phyloP scores from a whole-genome alignment of 2,888 invertebrate genomes.

The Tipula helvola region DNA sequence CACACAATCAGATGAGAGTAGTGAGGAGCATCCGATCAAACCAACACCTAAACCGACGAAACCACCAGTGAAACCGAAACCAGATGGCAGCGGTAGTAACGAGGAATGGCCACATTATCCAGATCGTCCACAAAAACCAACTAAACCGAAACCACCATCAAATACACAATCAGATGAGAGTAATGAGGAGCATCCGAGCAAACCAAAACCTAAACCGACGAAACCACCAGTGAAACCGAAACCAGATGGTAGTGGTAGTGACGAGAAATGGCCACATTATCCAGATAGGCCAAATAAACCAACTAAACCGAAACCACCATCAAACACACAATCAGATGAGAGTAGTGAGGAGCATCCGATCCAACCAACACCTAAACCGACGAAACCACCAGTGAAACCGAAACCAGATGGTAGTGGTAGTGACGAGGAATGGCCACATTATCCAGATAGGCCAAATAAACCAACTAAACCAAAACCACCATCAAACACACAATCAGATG shows the following conservation, averaged over 20 bases:
- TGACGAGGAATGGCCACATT: not conserved
- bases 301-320: not conserved
- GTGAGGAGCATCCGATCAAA: not conserved
- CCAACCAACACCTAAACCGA: not conserved
- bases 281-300: not conserved
- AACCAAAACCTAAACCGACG: not conserved
- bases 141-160: not conserved
- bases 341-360: not conserved
- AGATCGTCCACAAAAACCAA: not conserved
- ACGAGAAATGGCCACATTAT: not conserved
- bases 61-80: not conserved
- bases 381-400: not conserved
- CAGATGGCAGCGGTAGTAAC: not conserved
- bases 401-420: not conserved
- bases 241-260: not conserved
- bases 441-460: not conserved
- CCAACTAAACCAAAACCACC: not conserved
- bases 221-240: not conserved
- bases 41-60: no score
- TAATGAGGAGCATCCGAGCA: not conserved
- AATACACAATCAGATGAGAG: not conserved
- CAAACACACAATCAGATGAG: not conserved
- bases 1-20: not conserved
- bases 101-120: not conserved
- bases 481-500: not conserved